Evolutionary conservation across 2,888 invertebrate genomes (phyloP).

Genomic region (Sinotaia quadrata): DNA sequence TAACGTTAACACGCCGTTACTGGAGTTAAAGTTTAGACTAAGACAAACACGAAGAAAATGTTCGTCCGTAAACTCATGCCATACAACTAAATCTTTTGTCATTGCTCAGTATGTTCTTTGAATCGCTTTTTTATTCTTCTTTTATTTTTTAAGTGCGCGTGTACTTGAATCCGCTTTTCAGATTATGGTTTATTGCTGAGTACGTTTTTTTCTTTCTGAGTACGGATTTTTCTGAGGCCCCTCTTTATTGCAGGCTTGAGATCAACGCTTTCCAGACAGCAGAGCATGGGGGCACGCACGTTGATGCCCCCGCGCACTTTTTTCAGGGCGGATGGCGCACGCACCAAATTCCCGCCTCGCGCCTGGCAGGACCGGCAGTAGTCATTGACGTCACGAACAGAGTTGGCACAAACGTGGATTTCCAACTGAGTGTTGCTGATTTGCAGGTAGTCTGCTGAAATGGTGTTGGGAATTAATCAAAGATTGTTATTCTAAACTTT

Average conservation of each 20-base stretch:
- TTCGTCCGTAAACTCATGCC: too few species aligned
- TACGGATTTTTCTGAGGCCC: too few species aligned
- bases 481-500: neutral
- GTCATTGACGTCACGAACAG: constrained; percentile 55
- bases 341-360: constrained; percentile 74
- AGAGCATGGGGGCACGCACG: constrained; percentile 79
- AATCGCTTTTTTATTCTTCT: too few species aligned
- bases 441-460: neutral
- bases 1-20: too few species aligned
- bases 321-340: constrained; percentile 73
- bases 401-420: constrained; percentile 43
- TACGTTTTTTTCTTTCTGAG: neutral
- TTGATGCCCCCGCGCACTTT: constrained; percentile 79
- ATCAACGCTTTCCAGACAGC: constrained; percentile 32
- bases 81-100: too few species aligned
- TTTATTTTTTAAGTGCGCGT: too few species aligned
- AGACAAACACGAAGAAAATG: too few species aligned
- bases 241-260: constrained; percentile 29
- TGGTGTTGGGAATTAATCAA: neutral
- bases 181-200: neutral
- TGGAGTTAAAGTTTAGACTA: too few species aligned
- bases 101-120: too few species aligned
- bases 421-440: constrained; percentile 28
- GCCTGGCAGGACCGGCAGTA: constrained; percentile 71
- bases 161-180: neutral